Conservation (phyloP, 2,888 invertebrate species). For the Elaeidobius kamerunicus region DNA sequence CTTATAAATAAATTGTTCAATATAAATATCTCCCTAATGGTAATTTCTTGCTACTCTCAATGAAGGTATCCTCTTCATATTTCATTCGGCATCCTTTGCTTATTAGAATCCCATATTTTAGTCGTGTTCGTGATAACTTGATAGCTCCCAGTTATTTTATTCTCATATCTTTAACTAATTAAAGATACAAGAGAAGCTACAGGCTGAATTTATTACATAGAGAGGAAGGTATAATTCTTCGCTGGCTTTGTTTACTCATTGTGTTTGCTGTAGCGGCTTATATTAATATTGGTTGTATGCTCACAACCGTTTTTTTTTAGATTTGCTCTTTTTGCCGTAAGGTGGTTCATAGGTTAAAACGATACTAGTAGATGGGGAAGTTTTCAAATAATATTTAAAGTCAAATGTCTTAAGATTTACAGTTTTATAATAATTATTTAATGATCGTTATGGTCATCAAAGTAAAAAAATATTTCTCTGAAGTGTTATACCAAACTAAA, state of each 20-base stretch:
- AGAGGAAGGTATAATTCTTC: background rate
- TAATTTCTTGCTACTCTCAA: background rate
- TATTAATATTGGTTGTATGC: too few relatives aligned
- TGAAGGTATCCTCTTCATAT: background rate
- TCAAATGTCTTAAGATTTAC: too few relatives aligned
- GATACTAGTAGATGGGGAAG: too few relatives aligned
- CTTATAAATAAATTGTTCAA: background rate
- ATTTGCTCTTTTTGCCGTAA: too few relatives aligned
- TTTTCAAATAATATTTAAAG: background rate
- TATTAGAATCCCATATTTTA: background rate
- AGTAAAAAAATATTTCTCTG: too few relatives aligned
- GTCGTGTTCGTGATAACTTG: background rate
- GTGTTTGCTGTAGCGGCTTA: background rate
- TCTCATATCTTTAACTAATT: background rate
- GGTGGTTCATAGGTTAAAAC: too few relatives aligned
- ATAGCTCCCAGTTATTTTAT: background rate
- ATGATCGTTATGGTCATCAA: too few relatives aligned
- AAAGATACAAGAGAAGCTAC: background rate
- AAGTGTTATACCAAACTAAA: too few relatives aligned
- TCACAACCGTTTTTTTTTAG: too few relatives aligned
- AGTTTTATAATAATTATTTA: too few relatives aligned
- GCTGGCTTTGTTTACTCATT: background rate
- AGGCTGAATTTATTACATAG: conserved; percentile 10
- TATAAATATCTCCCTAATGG: background rate
- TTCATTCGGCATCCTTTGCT: background rate